These are phyloP conservation scores for Agrilus mali DNA, from an alignment of 2,888 invertebrate species.

Conservation along the genomic window DNA sequence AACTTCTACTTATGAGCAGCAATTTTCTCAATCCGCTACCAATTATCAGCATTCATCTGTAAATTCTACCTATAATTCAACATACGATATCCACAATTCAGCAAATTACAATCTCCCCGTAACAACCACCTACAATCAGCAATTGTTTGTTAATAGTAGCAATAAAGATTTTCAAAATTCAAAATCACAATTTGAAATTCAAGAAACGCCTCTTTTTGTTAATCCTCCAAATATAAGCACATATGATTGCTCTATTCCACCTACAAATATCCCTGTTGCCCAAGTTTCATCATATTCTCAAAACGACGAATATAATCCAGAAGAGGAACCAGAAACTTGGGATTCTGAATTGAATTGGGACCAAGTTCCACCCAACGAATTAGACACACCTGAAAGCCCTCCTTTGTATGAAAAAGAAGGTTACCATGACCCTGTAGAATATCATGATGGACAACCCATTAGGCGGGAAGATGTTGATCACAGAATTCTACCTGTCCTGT, in stretches of 20 bases:
- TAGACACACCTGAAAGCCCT: constrained; percentile 54
- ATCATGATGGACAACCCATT: constrained; percentile 39
- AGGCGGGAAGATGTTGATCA: constrained; percentile 42
- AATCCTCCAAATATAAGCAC: no score
- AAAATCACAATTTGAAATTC: no score
- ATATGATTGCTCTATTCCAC: constrained; percentile 1
- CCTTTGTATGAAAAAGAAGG: constrained; percentile 51
- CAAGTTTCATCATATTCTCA: constrained; percentile 17
- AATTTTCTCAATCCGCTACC: no score
- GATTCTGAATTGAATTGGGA: constrained; percentile 29
- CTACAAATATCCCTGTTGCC: constrained; percentile 5
- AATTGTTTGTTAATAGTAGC: no score
- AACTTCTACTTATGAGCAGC: no score
- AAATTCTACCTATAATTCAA: no score
- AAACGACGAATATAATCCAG: constrained; percentile 30
- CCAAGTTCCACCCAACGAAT: constrained; percentile 23
- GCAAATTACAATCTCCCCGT: no score
- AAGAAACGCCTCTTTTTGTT: no score
- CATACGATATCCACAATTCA: no score
- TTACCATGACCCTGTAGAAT: constrained; percentile 45
- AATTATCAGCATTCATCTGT: no score
- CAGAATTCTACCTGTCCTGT: constrained; percentile 39
- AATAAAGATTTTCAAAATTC: no score
- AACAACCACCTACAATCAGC: no score
- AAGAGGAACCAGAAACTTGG: constrained; percentile 37